These are phyloP conservation scores for Cephus sareptanus DNA, from an alignment of 2,888 invertebrate species.

Conservation along the genomic window DNA sequence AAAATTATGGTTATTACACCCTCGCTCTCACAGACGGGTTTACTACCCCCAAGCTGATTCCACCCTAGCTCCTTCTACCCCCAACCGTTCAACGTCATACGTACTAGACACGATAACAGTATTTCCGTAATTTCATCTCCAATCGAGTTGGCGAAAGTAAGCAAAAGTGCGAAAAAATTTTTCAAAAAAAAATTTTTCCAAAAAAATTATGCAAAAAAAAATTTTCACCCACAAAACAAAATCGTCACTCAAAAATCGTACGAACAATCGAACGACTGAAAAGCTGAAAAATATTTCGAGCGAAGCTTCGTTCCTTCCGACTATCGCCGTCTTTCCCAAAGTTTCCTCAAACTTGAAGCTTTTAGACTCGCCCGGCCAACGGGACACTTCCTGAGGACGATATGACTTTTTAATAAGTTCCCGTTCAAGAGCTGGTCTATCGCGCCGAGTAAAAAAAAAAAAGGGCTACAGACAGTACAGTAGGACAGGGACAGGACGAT, in stretches of 20 bases:
- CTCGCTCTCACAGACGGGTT: neutral
- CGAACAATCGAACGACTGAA: neutral
- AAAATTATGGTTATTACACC: neutral
- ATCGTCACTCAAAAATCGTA: neutral
- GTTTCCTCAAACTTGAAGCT: neutral
- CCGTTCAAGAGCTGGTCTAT: neutral
- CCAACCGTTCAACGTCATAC: neutral
- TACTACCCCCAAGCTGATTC: neutral
- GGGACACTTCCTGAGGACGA: slow-evolving; percentile 6
- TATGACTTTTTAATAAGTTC: slow-evolving; percentile 24
- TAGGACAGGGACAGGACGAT: neutral
- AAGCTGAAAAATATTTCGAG: neutral
- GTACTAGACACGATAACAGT: neutral
- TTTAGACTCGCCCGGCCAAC: neutral
- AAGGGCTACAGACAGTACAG: neutral
- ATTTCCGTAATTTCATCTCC: neutral
- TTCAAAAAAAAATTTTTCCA: too few relatives aligned
- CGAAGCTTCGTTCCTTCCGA: too few relatives aligned
- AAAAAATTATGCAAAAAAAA: too few relatives aligned
- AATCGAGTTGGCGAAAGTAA: too few relatives aligned
- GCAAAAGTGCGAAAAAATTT: too few relatives aligned
- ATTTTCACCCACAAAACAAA: neutral
- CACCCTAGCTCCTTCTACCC: neutral
- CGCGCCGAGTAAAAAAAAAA: neutral
- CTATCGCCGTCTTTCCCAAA: neutral